A percentile compares a stretch with the other conserved stretches of the same genome.
These are phyloP conservation scores for Heteronetta atricapilla DNA, from an alignment of 2,113 vertebrate genomes.

Conservation along the genomic window DNA sequence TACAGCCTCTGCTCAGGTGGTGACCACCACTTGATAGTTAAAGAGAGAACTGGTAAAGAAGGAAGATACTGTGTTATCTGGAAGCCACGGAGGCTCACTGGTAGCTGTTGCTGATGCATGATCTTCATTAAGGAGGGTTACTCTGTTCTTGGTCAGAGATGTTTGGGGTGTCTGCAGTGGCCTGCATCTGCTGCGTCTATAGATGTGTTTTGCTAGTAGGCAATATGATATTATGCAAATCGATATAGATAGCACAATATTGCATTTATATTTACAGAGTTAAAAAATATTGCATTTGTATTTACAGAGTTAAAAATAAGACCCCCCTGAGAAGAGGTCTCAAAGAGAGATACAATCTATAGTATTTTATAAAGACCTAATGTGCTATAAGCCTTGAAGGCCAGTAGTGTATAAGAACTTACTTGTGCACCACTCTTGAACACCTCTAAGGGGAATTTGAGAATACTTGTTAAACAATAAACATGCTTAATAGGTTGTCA, in stretches of 20 bases:
- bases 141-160: not conserved
- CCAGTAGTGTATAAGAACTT: conserved; percentile 25
- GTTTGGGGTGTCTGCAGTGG: not conserved
- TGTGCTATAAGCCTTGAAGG: conserved; percentile 22
- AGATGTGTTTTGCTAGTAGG: not conserved
- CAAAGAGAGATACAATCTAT: not conserved
- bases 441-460: conserved; percentile 1
- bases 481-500: not conserved
- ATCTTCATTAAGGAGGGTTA: not conserved
- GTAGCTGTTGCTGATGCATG: not conserved
- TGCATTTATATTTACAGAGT: not conserved
- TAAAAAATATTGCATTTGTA: not conserved
- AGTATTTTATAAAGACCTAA: conserved; percentile 11
- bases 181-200: not conserved
- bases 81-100: not conserved
- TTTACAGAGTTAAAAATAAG: not conserved
- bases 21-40: not conserved
- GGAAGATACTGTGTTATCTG: not conserved
- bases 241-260: not conserved
- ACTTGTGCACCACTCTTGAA: not conserved
- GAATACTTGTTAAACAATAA: not conserved
- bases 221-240: not conserved
- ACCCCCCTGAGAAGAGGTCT: not conserved
- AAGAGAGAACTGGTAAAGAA: not conserved
- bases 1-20: not conserved